Base-by-base conservation (phyloP, 2,797 vertebrate species). In the Oreochromis grahami region DNA sequence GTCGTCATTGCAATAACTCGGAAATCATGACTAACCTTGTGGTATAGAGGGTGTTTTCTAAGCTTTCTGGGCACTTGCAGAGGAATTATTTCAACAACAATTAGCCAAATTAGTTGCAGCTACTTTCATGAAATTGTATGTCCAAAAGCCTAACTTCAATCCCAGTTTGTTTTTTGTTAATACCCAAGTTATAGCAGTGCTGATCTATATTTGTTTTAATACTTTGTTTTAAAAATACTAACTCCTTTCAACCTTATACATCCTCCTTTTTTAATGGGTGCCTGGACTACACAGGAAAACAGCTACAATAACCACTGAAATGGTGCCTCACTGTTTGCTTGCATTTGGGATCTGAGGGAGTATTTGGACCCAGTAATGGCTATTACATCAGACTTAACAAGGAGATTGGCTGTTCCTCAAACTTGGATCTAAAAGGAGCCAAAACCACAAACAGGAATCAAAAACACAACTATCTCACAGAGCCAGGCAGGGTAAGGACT, bases 401-500 rank as follows among this genome's bases (percentile, higher is more conserved):
- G 70, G 70, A 74, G 70, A 52, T 74, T 83, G 87, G 91, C 87
- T 85, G 82, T 83, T 83, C 10, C 83, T 32, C 78, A 79, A 84
- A 88, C 82, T 81, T 89, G 80, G 83, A 84, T 89, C 58, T 56
- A 29, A 83, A 32, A 76, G 58, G 36, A 80, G 84, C 51, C 78
- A 85, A 77, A 78, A 45, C 51, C 76, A 92, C 77, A 72, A 72
- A 85, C 48, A 32, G 72, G 38, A 87, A 68, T 86, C 52, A 85
- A 55, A 89, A 80, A 58, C 45, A 76, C 63, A 43, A 24, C 65
- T 85, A 55, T 84, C 56, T 32, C 74, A 63, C 34, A 6, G 68
- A 85, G 79, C 79, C 84, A 77, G 79, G 15, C 45, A 34, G 72
- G 80, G 63, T 85, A 84, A 79, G n/a, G 58, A 88, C 91, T 90